Conservation (phyloP, 1,140 invertebrate genomes). For the Zaprionus capensis region DNA sequence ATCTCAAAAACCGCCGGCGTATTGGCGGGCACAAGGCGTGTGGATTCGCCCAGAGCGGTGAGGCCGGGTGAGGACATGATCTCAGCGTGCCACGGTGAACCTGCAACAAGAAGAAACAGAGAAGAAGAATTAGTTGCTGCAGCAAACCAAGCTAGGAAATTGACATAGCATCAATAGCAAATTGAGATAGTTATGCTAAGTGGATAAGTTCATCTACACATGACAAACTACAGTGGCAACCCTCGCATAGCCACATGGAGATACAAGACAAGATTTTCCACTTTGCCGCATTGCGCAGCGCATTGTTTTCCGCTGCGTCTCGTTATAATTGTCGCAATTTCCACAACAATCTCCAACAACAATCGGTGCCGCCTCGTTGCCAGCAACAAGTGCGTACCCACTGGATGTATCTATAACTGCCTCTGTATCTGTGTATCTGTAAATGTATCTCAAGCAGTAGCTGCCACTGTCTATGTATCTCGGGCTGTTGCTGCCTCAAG, state of each 20-base stretch:
- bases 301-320: slow-evolving; percentile 69
- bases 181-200: background rate
- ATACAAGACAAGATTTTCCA: slow-evolving; percentile 50
- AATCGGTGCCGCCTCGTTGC: slow-evolving; percentile 76
- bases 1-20: slow-evolving; percentile 93
- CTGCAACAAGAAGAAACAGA: slow-evolving; percentile 84
- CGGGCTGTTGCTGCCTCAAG: background rate
- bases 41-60: slow-evolving; percentile 91
- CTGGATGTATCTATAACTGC: slow-evolving; percentile 23
- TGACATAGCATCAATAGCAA: background rate
- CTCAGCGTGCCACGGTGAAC: slow-evolving; percentile 95
- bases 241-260: slow-evolving; percentile 43
- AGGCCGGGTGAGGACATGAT: slow-evolving; percentile 91
- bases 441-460: background rate
- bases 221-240: background rate
- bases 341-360: slow-evolving; percentile 13
- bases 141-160: background rate
- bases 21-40: slow-evolving; percentile 94
- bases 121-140: slow-evolving; percentile 24
- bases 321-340: slow-evolving; percentile 75
- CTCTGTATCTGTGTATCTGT: background rate
- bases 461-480: background rate
- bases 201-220: background rate
- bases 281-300: slow-evolving; percentile 58
- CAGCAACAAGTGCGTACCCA: slow-evolving; percentile 68